These are phyloP conservation scores for Melanophora roralis DNA, from an alignment of 2,888 invertebrate species.

Conservation along the genomic window DNA sequence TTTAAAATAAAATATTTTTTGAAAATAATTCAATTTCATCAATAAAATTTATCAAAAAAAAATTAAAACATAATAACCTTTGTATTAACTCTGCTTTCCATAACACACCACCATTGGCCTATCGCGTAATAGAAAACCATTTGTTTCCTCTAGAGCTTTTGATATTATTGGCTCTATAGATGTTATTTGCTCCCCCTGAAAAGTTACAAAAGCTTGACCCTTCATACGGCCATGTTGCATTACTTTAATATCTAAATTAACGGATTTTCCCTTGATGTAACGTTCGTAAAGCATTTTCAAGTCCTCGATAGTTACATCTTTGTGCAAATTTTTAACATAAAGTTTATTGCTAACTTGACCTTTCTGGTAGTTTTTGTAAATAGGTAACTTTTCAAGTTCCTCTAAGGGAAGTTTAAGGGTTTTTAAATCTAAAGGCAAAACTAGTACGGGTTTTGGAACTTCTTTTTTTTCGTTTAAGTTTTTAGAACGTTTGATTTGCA, in stretches of 20 bases:
- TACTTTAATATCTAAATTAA: conserved; percentile 83
- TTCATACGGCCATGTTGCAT: conserved; percentile 98
- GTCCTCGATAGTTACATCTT: conserved; percentile 86
- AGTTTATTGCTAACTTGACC: conserved; percentile 89
- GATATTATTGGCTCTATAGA: conserved; percentile 80
- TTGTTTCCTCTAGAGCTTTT: conserved; percentile 88
- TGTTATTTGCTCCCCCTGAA: conserved; percentile 58
- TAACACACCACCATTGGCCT: conserved; percentile 95
- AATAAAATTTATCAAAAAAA: too few relatives aligned
- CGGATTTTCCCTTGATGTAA: conserved; percentile 78
- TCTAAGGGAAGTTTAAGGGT: conserved; percentile 83
- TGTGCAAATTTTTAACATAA: conserved; percentile 95
- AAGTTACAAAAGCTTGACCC: conserved; percentile 94
- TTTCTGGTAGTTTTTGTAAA: conserved; percentile 90
- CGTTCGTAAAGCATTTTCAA: conserved; percentile 86
- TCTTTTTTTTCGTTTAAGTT: neutral
- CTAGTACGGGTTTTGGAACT: neutral
- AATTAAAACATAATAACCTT: neutral
- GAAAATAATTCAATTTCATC: too few relatives aligned
- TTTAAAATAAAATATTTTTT: too few relatives aligned
- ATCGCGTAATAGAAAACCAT: conserved; percentile 90
- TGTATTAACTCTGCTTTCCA: conserved; percentile 78
- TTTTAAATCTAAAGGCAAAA: conserved; percentile 78
- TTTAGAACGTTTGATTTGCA: conserved; percentile 1
- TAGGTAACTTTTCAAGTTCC: conserved; percentile 85